Percentiles rank a stretch among this genome's conserved stretches.
Evolutionary conservation across 1,140 invertebrate species (phyloP).

Genomic region (Drosophila lowei): DNA sequence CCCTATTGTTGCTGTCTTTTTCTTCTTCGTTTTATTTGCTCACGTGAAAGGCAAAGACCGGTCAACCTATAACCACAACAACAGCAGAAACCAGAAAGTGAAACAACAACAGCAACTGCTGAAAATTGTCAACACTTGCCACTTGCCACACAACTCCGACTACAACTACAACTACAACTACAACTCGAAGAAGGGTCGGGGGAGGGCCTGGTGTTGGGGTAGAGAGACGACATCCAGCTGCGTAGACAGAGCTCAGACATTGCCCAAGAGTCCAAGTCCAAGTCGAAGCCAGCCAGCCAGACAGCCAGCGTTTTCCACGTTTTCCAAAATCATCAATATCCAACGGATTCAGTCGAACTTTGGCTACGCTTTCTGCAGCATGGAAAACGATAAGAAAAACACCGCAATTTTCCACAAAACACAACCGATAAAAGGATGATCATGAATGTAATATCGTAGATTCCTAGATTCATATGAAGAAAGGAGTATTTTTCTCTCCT

Average conservation of each 20-base stretch:
- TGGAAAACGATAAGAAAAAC: neutral
- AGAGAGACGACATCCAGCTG: constrained; percentile 62
- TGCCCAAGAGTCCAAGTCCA: constrained; percentile 11
- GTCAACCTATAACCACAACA: constrained; percentile 37
- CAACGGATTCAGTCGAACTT: constrained; percentile 8
- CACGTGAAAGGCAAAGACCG: constrained; percentile 71
- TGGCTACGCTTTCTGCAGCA: constrained; percentile 27
- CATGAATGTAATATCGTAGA: no score
- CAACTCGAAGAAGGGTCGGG: constrained; percentile 20
- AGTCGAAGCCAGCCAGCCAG: constrained; percentile 5
- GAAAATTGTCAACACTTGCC: constrained; percentile 72
- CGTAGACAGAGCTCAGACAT: constrained; percentile 71
- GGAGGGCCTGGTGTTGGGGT: neutral
- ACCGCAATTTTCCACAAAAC: no score
- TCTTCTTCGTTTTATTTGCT: constrained; percentile 41
- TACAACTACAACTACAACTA: constrained; percentile 49
- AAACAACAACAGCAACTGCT: constrained; percentile 19
- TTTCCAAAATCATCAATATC: constrained; percentile 48
- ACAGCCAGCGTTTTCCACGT: constrained; percentile 38
- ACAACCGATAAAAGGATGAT: no score
- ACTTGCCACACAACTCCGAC: constrained; percentile 53
- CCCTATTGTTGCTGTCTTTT: constrained; percentile 4
- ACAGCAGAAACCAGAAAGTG: constrained; percentile 3
- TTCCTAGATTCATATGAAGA: neutral
- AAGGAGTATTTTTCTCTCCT: no score